A percentile compares a stretch with the other conserved stretches of the same genome.
Evolutionary conservation across 2,113 vertebrate genomes (phyloP).

Genomic region (Pelodiscus sinensis): DNA sequence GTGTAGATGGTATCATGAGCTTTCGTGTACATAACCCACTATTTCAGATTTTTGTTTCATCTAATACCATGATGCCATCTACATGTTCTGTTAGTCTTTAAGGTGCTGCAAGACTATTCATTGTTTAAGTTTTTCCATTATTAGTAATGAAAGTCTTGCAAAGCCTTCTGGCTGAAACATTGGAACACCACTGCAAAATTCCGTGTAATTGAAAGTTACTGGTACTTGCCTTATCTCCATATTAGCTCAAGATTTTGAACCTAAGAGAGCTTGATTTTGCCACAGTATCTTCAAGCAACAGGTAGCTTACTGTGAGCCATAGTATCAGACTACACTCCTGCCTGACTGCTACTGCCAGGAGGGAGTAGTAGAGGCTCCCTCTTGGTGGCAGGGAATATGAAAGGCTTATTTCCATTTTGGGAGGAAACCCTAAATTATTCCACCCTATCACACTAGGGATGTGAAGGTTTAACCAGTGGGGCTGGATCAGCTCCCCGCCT

Average conservation of each 20-base stretch:
- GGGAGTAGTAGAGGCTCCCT: neutral
- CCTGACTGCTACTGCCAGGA: neutral
- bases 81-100: too few relatives aligned
- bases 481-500: too few relatives aligned
- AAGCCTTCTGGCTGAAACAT: neutral
- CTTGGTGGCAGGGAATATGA: neutral
- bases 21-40: too few relatives aligned
- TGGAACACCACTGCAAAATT: neutral
- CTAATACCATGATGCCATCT: too few relatives aligned
- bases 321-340: constrained; percentile 3
- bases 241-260: neutral
- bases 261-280: rapidly evolving
- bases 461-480: too few relatives aligned
- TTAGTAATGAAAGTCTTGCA: constrained; percentile 49
- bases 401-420: neutral
- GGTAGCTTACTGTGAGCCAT: neutral
- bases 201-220: neutral
- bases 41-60: too few relatives aligned
- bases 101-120: too few relatives aligned
- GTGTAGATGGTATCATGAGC: too few relatives aligned
- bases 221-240: neutral
- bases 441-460: neutral
- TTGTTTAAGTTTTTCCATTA: neutral
- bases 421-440: neutral
- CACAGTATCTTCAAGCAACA: neutral